These are phyloP conservation scores for Xestia c-nigrum DNA, from an alignment of 2,888 invertebrate species.

Conservation along the genomic window DNA sequence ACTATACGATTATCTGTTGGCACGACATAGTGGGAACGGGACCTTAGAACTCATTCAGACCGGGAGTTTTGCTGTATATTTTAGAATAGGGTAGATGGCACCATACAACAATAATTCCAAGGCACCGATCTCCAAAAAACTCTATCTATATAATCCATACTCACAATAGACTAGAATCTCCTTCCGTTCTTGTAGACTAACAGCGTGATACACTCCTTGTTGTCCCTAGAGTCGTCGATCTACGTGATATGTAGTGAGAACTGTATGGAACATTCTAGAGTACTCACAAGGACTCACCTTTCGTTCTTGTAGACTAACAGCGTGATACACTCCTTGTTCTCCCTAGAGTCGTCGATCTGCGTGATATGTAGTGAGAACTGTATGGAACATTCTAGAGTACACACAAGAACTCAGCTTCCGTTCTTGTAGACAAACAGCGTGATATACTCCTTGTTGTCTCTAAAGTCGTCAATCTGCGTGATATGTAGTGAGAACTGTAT, in stretches of 20 bases:
- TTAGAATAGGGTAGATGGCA: too few relatives aligned
- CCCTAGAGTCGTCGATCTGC: conserved; percentile 97
- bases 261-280: not conserved
- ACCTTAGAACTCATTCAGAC: too few relatives aligned
- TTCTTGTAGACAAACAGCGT: conserved; percentile 97
- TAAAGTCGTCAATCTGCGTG: conserved; percentile 97
- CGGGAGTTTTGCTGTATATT: too few relatives aligned
- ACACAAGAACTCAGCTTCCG: conserved; percentile 96
- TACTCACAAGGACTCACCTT: conserved; percentile 95
- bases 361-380: conserved; percentile 93
- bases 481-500: conserved; percentile 91
- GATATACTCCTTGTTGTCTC: conserved; percentile 98
- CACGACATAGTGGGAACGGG: too few relatives aligned
- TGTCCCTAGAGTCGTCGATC: conserved; percentile 98
- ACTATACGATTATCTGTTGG: too few relatives aligned
- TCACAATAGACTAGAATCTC: conserved; percentile 92
- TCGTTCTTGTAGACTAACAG: conserved; percentile 97
- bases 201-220: conserved; percentile 97
- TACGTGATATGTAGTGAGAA: conserved; percentile 94
- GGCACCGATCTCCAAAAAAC: too few relatives aligned
- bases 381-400: conserved; percentile 70
- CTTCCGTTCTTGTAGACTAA: conserved; percentile 97
- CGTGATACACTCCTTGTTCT: conserved; percentile 98
- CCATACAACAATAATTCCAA: too few relatives aligned
- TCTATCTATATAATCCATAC: too few relatives aligned